Conservation (phyloP, 2,888 invertebrate genomes). For the Melolontha melolontha region DNA sequence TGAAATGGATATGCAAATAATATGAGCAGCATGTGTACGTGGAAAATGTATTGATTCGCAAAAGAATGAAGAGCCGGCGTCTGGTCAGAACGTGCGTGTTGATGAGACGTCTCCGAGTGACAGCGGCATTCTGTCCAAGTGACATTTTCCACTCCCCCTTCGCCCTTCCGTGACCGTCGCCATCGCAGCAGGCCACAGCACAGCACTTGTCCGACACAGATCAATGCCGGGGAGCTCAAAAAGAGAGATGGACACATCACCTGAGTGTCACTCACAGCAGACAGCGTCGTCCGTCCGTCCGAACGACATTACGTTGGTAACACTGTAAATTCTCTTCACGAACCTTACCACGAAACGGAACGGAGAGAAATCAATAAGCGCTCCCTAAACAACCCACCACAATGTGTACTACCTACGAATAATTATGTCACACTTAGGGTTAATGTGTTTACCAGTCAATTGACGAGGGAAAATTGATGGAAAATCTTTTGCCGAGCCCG, state of each 20-base stretch:
- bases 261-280: conserved; percentile 49
- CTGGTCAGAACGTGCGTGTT: conserved; percentile 54
- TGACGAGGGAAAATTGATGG: conserved; percentile 38
- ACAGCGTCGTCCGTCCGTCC: conserved; percentile 37
- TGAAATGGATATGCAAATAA: background rate
- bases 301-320: conserved; percentile 27
- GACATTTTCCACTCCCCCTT: conserved; percentile 47
- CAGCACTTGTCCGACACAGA: conserved; percentile 48
- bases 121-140: conserved; percentile 51
- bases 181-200: conserved; percentile 36
- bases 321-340: conserved; percentile 33
- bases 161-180: conserved; percentile 30
- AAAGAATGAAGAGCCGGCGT: conserved; percentile 41
- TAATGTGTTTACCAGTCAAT: conserved; percentile 38
- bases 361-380: conserved; percentile 33
- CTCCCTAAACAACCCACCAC: conserved; percentile 22
- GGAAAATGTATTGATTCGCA: conserved; percentile 46
- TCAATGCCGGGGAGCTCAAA: conserved; percentile 48
- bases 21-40: background rate
- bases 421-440: conserved; percentile 38
- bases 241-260: conserved; percentile 50
- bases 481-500: conserved; percentile 26
- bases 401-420: conserved; percentile 32
- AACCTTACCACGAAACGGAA: conserved; percentile 23
- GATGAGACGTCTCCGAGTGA: conserved; percentile 54